These are phyloP conservation scores for Baccha elongata DNA, from an alignment of 2,888 invertebrate species.

Conservation along the genomic window DNA sequence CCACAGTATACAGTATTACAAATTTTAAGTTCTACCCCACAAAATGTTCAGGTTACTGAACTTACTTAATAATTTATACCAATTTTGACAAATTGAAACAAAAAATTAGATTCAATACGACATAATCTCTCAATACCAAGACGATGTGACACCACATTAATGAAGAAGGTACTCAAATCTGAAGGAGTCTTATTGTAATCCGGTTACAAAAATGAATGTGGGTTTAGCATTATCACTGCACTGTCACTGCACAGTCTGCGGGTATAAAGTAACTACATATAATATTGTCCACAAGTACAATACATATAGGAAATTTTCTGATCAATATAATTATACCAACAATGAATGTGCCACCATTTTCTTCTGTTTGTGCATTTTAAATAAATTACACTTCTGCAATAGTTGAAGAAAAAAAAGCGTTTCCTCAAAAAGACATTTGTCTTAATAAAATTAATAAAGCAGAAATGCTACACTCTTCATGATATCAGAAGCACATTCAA, in stretches of 20 bases:
- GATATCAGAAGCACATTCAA: constrained; percentile 1
- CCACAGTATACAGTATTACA: too few relatives aligned
- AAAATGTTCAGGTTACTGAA: too few relatives aligned
- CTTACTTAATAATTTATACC: too few relatives aligned
- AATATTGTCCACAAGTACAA: too few relatives aligned
- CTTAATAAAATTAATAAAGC: constrained; percentile 44
- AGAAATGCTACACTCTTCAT: not conserved
- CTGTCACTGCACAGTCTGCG: not conserved
- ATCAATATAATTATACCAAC: not conserved
- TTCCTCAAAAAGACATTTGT: constrained; percentile 42
- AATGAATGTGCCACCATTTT: constrained; percentile 18
- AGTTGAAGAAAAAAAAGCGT: constrained; percentile 11
- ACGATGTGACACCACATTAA: not conserved
- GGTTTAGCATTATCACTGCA: not conserved
- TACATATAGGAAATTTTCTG: not conserved
- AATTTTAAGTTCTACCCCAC: too few relatives aligned
- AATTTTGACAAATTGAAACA: not conserved
- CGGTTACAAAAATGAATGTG: not conserved
- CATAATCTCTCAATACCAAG: not conserved
- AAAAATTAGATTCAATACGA: not conserved
- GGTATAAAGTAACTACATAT: not conserved
- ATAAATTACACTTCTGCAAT: constrained; percentile 14
- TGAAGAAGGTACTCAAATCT: constrained; percentile 4
- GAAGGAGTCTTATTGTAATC: not conserved
- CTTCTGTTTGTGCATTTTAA: constrained; percentile 9